phyloP scores from a whole-genome alignment of 2,797 vertebrate genomes.

The Eulemur mongoz region DNA sequence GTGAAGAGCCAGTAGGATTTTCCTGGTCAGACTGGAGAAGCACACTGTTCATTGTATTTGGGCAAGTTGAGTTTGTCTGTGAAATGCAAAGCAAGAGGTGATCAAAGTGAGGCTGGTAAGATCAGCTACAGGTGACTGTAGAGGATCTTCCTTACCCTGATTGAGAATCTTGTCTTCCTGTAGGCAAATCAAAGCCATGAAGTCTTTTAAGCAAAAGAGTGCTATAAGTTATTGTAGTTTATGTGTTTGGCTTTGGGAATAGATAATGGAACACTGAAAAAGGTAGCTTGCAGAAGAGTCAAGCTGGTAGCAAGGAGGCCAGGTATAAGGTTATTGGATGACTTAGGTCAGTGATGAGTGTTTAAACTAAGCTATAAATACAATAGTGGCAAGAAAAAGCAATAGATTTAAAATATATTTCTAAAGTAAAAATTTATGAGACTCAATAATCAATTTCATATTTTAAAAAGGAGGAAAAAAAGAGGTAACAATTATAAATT shows the following conservation, averaged over 20 bases:
- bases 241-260: neutral
- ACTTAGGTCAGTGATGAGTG: neutral
- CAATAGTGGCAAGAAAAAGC: neutral
- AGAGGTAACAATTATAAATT: neutral
- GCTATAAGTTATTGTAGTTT: neutral
- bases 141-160: neutral
- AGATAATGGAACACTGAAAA: neutral
- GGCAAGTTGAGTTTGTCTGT: neutral
- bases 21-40: neutral
- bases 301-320: neutral
- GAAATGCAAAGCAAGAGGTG: neutral
- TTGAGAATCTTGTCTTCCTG: neutral
- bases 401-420: neutral
- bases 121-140: neutral
- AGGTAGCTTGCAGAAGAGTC: neutral
- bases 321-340: neutral
- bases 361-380: neutral
- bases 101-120: neutral
- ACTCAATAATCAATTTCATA: neutral
- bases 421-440: neutral
- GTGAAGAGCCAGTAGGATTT: neutral
- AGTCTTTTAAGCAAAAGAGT: neutral
- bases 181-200: neutral
- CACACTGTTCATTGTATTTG: neutral
- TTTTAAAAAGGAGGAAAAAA: neutral